Conservation (phyloP, 2,888 invertebrate species). For the Drosophila nr. fundita region DNA sequence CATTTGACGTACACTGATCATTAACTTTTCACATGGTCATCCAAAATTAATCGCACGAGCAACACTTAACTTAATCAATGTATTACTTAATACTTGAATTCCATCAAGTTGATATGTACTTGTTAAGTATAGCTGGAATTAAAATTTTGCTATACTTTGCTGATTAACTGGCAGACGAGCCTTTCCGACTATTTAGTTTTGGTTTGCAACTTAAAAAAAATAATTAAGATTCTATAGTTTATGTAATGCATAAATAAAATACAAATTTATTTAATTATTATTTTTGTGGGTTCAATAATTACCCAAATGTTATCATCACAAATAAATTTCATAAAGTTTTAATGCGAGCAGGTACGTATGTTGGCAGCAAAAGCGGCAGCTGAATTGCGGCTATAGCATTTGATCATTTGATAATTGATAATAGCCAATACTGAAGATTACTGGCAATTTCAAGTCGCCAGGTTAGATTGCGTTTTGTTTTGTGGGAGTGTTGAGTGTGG, state of each 20-base stretch:
- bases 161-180: background rate
- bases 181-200: background rate
- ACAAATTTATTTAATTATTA: background rate
- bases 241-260: background rate
- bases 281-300: background rate
- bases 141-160: background rate
- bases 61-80: background rate
- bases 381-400: constrained; percentile 46
- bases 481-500: constrained; percentile 13
- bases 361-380: constrained; percentile 5
- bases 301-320: background rate
- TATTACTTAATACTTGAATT: background rate
- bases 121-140: background rate
- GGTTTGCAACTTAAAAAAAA: background rate
- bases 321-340: background rate
- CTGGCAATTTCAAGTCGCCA: constrained; percentile 23
- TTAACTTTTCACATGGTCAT: background rate
- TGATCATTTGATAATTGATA: constrained; percentile 62
- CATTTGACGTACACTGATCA: background rate
- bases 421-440: constrained; percentile 49
- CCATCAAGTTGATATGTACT: background rate
- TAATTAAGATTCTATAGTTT: background rate
- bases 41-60: background rate
- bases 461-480: constrained; percentile 2
- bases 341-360: background rate